Percentiles rank a stretch among this genome's conserved stretches.
phyloP scores from a whole-genome alignment of 2,113 vertebrate genomes.

The Formicarius rufipectus region DNA sequence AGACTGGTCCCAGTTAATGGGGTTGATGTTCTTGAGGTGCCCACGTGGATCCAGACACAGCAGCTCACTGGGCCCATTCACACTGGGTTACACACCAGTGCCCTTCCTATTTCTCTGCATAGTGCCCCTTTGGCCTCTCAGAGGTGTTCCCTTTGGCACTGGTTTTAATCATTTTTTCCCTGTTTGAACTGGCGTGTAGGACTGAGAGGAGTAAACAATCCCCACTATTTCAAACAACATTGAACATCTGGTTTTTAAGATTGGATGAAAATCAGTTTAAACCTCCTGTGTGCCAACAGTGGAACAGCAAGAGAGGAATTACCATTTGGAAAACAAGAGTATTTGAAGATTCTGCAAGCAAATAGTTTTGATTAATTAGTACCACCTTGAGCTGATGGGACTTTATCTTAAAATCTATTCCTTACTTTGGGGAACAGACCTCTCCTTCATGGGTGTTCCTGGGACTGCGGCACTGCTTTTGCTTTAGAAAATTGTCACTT shows the following conservation, averaged over 20 bases:
- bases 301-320: not conserved
- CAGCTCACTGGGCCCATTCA: not conserved
- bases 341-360: not conserved
- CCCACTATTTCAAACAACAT: conserved; percentile 16
- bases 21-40: not conserved
- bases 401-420: not conserved
- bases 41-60: not conserved
- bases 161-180: not conserved
- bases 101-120: not conserved
- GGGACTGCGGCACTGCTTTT: not conserved
- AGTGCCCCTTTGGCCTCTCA: not conserved
- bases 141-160: not conserved
- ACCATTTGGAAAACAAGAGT: not conserved
- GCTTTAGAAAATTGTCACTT: not conserved
- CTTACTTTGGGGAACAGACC: not conserved
- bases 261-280: conserved; percentile 29
- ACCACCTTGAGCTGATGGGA: not conserved
- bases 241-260: conserved; percentile 13
- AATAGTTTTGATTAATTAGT: not conserved
- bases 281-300: not conserved
- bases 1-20: not conserved
- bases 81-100: accelerated
- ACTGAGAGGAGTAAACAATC: not conserved
- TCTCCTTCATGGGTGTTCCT: not conserved
- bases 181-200: not conserved